Base-by-base conservation (phyloP, 2,113 vertebrate species). In the Eurystomus gularis region DNA sequence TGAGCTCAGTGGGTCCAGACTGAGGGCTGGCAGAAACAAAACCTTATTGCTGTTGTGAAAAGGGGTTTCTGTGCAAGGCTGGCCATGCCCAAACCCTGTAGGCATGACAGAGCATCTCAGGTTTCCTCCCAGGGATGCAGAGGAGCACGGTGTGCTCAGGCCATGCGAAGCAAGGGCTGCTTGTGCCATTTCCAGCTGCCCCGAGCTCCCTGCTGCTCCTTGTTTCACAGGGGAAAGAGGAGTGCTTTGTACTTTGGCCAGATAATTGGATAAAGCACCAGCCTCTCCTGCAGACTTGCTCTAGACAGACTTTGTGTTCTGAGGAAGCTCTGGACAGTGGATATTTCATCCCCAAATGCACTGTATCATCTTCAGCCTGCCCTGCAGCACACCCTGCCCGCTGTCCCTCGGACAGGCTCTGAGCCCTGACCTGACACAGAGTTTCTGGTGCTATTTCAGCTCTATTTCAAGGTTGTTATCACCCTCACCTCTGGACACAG, bases 91-190 rank as follows among this genome's bases (percentile, higher is more conserved):
- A 13, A 6, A 40, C 1, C 15, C 62, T 3, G 2, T 17, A 48
- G 58, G 39, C 9, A 33, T 4, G 7, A 3, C 62, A 7, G 48
- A 31, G 28, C 57, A 6, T 20, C 2, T 0, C 31, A 20, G 61
- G n/a, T 17, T 23, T 61, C 39, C 10, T 68, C 14, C 39, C 6
- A n/a, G 76, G 48, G n/a, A 3, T 40, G 79, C 65, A 11, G 72
- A 39, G 33, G 33, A 26, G 21, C 49, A 5, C 0, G 1, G 8
- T 1, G 3, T 21, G n/a, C 40, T 49, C 1, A 2, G 17, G 39
- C 24, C 39, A 6, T 4, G 31, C 7, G 37, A 33, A 46, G 39
- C 37, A 25, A 8, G 28, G n/a, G n/a, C 23, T 33, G 17, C 25
- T 4, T 1, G 48, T 28, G 31, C 3, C 7, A 1, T 24, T 58